phyloP scores from a whole-genome alignment of 2,797 vertebrate species.

The Eulemur coronatus region DNA sequence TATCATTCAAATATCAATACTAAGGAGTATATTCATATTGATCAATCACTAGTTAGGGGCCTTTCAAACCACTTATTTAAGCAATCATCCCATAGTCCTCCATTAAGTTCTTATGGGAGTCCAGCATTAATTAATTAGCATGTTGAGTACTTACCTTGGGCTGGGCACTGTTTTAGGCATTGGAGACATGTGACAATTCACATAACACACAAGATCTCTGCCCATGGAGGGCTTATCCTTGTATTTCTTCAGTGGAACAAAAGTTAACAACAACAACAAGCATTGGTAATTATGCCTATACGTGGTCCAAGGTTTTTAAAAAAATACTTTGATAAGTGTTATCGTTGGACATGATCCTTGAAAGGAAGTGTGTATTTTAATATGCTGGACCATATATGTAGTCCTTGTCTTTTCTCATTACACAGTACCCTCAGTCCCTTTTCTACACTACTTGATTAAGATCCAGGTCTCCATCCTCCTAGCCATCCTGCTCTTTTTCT shows the following conservation, averaged over 20 bases:
- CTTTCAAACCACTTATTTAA: not conserved
- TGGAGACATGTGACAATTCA: not conserved
- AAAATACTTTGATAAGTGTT: not conserved
- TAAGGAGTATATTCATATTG: not conserved
- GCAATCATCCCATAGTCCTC: not conserved
- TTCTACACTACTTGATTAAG: not conserved
- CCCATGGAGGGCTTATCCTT: not conserved
- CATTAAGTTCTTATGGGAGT: not conserved
- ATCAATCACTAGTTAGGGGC: not conserved
- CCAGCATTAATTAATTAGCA: not conserved
- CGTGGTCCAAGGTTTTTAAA: not conserved
- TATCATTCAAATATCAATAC: not conserved
- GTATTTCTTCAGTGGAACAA: not conserved
- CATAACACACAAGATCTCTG: not conserved
- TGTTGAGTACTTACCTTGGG: not conserved
- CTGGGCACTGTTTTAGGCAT: not conserved
- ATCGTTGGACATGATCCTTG: not conserved
- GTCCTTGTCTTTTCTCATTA: not conserved
- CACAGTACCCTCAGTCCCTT: not conserved
- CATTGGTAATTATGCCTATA: not conserved
- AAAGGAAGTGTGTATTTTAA: not conserved
- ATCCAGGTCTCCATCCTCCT: accelerated
- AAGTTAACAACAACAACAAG: not conserved
- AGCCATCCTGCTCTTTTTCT: not conserved
- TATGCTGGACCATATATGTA: not conserved